phyloP scores from a whole-genome alignment of 2,113 vertebrate genomes.

The Esox niger region DNA sequence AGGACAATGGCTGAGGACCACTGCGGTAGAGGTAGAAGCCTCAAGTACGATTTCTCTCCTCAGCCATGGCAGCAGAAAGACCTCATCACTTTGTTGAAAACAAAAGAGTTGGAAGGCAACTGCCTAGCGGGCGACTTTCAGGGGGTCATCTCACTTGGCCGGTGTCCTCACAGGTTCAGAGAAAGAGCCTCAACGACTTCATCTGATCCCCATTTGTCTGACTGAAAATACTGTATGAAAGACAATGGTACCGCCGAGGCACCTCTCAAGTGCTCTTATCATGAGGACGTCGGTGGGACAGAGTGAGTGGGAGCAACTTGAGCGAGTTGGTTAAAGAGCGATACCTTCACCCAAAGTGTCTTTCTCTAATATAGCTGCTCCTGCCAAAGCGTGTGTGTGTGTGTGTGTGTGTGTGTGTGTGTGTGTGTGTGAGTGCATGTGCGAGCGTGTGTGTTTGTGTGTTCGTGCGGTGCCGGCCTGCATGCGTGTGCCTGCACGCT shows the following conservation, averaged over 20 bases:
- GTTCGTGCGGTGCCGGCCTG: constrained; percentile 13
- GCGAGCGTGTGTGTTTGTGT: constrained; percentile 5
- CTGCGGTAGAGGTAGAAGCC: constrained; percentile 52
- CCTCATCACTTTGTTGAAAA: too few relatives aligned
- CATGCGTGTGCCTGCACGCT: neutral
- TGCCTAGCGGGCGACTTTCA: too few relatives aligned
- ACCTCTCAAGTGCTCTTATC: too few relatives aligned
- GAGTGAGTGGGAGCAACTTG: neutral
- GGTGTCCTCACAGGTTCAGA: constrained; percentile 56
- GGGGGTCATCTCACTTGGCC: too few relatives aligned
- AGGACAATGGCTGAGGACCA: too few relatives aligned
- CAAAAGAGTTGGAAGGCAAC: too few relatives aligned
- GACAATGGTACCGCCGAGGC: neutral
- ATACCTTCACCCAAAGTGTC: neutral
- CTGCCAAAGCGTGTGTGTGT: constrained; percentile 7
- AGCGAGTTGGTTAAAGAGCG: neutral
- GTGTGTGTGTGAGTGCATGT: constrained; percentile 15
- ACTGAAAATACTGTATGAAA: neutral
- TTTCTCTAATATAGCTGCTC: neutral
- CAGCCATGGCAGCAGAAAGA: too few relatives aligned
- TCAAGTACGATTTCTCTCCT: too few relatives aligned
- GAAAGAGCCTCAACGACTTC: neutral
- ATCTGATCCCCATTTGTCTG: neutral
- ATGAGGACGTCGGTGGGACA: neutral
- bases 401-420: constrained; percentile 1